These are phyloP conservation scores for Solea solea DNA, from an alignment of 2,113 vertebrate genomes.

Conservation along the genomic window DNA sequence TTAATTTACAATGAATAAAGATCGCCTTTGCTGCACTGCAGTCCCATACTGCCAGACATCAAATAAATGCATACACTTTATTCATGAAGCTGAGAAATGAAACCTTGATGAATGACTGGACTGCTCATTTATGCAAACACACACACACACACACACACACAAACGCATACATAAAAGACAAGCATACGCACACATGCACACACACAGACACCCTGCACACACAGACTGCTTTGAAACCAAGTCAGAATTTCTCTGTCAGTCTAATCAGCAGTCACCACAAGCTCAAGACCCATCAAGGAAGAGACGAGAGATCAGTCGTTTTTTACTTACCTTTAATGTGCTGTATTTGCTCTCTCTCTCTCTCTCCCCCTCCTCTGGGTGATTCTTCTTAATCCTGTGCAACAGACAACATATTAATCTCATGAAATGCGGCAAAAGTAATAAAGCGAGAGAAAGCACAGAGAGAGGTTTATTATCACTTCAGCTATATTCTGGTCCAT, in stretches of 20 bases:
- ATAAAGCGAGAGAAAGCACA: slow-evolving; percentile 7
- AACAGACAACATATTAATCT: slow-evolving; percentile 39
- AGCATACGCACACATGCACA: neutral
- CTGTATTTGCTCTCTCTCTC: slow-evolving; percentile 30
- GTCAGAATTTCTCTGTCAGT: slow-evolving; percentile 40
- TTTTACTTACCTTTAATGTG: slow-evolving; percentile 48
- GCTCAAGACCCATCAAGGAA: slow-evolving; percentile 41
- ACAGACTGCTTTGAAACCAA: slow-evolving; percentile 60
- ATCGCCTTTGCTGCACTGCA: slow-evolving; percentile 21
- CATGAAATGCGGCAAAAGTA: slow-evolving; percentile 23
- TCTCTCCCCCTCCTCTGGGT: slow-evolving; percentile 7
- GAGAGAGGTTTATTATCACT: slow-evolving; percentile 38
- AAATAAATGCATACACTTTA: slow-evolving; percentile 62
- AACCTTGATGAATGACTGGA: slow-evolving; percentile 65
- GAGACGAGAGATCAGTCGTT: slow-evolving; percentile 49
- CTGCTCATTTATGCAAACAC: slow-evolving; percentile 66
- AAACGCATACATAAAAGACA: slow-evolving; percentile 38
- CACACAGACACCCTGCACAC: slow-evolving; percentile 28
- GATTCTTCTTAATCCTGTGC: slow-evolving; percentile 17
- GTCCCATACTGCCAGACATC: slow-evolving; percentile 37
- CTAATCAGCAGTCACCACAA: slow-evolving; percentile 67
- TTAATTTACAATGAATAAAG: slow-evolving; percentile 37
- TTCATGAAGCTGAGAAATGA: slow-evolving; percentile 67
- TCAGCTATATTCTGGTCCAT: slow-evolving; percentile 18
- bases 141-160: slow-evolving; percentile 51